Percentiles rank a stretch among this genome's conserved stretches.
These are phyloP conservation scores for Drosophila antonietae DNA, from an alignment of 2,888 invertebrate genomes.

Conservation along the genomic window DNA sequence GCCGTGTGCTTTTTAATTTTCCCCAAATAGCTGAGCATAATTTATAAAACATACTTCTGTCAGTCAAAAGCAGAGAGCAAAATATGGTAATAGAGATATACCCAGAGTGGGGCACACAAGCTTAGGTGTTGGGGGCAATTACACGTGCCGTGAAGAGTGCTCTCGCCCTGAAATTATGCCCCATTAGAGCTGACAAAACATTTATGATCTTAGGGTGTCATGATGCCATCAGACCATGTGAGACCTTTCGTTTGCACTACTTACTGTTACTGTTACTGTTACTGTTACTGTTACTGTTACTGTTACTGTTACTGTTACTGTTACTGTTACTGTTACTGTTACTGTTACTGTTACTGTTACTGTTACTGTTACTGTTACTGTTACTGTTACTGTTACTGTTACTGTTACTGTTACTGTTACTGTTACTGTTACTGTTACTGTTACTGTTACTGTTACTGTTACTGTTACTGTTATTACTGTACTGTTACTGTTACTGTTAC, in stretches of 20 bases:
- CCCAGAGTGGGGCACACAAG: slow-evolving; percentile 13
- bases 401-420: background rate
- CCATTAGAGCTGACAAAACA: slow-evolving; percentile 78
- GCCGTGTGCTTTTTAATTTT: slow-evolving; percentile 73
- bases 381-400: background rate
- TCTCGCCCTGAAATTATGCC: slow-evolving; percentile 43
- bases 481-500: background rate
- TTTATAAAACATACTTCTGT: slow-evolving; percentile 67
- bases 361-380: background rate
- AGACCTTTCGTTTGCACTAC: background rate
- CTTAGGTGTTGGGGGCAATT: slow-evolving; percentile 57
- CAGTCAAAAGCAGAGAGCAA: slow-evolving; percentile 25
- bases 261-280: slow-evolving; percentile 2
- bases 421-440: background rate
- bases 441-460: background rate
- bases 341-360: background rate
- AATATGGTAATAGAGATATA: slow-evolving; percentile 30
- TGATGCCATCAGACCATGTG: slow-evolving; percentile 34
- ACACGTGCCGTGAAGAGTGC: slow-evolving; percentile 63
- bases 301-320: background rate
- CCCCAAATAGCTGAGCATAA: slow-evolving; percentile 72
- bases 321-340: background rate
- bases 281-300: background rate
- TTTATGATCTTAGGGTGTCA: slow-evolving; percentile 78
- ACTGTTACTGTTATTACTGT: slow-evolving; percentile 1